Evolutionary conservation across 2,797 vertebrate species (phyloP).

Genomic region (Bradypodion ventrale): DNA sequence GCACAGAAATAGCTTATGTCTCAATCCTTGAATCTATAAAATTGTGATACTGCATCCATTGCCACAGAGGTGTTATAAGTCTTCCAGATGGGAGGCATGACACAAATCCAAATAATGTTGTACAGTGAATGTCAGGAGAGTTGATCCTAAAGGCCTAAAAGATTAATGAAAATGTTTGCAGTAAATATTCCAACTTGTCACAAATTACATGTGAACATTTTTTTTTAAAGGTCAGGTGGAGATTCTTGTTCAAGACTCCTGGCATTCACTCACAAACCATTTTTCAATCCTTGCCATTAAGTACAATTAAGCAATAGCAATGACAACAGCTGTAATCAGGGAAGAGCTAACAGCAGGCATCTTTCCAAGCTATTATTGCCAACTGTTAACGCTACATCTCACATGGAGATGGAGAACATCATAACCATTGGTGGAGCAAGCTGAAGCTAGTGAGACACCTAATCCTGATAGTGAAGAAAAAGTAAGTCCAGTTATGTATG

Average conservation of each 20-base stretch:
- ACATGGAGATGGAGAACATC: too few species aligned
- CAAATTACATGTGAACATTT: neutral
- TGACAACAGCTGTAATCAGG: neutral
- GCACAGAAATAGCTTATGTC: neutral
- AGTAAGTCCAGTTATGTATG: neutral
- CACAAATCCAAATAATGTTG: neutral
- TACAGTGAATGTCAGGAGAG: neutral
- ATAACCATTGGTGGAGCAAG: neutral
- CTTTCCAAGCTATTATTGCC: neutral
- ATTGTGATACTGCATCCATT: neutral
- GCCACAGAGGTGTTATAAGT: neutral
- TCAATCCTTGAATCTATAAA: neutral
- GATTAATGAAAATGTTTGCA: neutral
- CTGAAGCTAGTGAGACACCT: neutral
- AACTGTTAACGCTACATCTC: neutral
- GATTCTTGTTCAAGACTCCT: conserved; percentile 3
- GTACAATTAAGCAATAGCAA: neutral
- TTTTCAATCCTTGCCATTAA: neutral
- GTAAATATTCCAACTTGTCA: conserved; percentile 8
- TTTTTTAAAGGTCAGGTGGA: neutral
- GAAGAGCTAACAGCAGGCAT: neutral
- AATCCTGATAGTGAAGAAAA: neutral
- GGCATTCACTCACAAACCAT: neutral
- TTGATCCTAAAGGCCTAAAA: neutral
- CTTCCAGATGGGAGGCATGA: conserved; percentile 10